These are phyloP conservation scores for Cyprinus carpio DNA, from an alignment of 2,113 vertebrate genomes.

Conservation along the genomic window DNA sequence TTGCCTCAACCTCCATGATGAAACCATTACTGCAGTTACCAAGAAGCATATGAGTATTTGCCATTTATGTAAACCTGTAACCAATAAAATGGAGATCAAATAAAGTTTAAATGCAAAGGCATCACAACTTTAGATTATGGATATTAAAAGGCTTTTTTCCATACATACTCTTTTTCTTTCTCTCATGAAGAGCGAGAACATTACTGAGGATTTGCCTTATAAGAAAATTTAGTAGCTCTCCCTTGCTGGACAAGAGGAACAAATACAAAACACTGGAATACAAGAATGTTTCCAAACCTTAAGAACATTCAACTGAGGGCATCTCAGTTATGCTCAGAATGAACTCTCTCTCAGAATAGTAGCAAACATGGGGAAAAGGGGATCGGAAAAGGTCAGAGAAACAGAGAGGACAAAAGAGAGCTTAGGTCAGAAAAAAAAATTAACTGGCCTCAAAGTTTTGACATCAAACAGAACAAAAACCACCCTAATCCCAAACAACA, in stretches of 20 bases:
- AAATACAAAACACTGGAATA: not conserved
- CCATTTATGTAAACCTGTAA: no score
- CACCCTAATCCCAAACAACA: not conserved
- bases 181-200: not conserved
- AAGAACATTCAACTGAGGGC: slow-evolving; percentile 11
- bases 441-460: slow-evolving; percentile 15
- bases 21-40: not conserved
- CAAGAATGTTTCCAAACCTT: not conserved
- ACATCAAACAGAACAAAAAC: not conserved
- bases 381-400: slow-evolving; percentile 38
- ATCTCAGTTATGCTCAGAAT: slow-evolving; percentile 21
- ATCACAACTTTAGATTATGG: no score
- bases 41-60: not conserved
- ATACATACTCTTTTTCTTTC: not conserved
- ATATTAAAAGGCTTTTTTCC: not conserved
- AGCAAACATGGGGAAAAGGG: not conserved
- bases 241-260: not conserved
- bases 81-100: no score
- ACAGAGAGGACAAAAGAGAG: not conserved
- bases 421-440: not conserved
- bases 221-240: not conserved
- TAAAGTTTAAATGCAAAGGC: no score
- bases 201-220: not conserved
- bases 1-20: not conserved
- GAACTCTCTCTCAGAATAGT: slow-evolving; percentile 14